These are phyloP conservation scores for Phycodurus eques DNA, from an alignment of 2,113 vertebrate species.

Conservation along the genomic window DNA sequence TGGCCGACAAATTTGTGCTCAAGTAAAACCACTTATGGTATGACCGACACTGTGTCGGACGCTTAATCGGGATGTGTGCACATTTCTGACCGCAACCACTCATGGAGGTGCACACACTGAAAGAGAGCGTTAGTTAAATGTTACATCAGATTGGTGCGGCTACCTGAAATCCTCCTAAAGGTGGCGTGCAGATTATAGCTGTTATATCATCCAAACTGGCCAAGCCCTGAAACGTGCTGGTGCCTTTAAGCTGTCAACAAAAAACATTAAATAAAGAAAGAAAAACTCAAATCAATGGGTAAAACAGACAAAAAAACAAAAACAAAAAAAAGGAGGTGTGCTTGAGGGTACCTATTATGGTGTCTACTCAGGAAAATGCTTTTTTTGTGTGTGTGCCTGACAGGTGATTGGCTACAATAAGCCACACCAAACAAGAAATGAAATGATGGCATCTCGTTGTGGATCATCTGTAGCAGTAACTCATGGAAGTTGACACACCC, in stretches of 20 bases:
- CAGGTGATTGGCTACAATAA: constrained; percentile 46
- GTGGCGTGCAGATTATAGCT: constrained; percentile 81
- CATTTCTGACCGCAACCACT: not conserved
- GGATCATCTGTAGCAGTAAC: constrained; percentile 46
- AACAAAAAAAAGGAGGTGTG: constrained; percentile 3
- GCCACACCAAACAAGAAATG: constrained; percentile 46
- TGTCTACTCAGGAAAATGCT: constrained; percentile 43
- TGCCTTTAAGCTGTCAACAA: constrained; percentile 79
- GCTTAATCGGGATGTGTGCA: not conserved
- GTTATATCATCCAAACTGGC: constrained; percentile 79
- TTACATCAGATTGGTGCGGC: constrained; percentile 38
- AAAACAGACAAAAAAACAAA: constrained; percentile 24
- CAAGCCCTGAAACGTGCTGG: constrained; percentile 76
- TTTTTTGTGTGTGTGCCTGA: constrained; percentile 47
- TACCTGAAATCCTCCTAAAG: constrained; percentile 87
- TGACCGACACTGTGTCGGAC: not conserved
- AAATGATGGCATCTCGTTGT: constrained; percentile 59
- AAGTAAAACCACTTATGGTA: not conserved
- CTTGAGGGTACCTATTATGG: constrained; percentile 2
- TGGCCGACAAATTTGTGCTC: not conserved
- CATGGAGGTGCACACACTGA: not conserved
- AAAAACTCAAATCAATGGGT: constrained; percentile 39
- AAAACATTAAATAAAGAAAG: constrained; percentile 46
- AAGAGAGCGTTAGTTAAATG: constrained; percentile 7
- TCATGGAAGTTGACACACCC: not conserved